Evolutionary conservation across 2,888 invertebrate genomes (phyloP).

Genomic region (Trichopria drosophilae): DNA sequence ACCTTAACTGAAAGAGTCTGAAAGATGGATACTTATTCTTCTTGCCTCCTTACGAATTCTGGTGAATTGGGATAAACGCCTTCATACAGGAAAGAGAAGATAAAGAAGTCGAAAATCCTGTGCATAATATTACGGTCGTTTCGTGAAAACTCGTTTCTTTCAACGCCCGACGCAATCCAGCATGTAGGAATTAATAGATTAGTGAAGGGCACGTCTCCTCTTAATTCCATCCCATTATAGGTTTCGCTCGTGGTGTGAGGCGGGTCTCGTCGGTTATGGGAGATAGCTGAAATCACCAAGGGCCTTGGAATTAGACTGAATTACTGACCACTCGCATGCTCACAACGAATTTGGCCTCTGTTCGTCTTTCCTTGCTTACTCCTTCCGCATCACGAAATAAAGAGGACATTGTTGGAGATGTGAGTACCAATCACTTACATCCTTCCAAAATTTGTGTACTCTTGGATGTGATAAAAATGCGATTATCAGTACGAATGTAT

Average conservation of each 20-base stretch:
- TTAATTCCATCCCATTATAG: slow-evolving; percentile 54
- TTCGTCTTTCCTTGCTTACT: too few relatives aligned
- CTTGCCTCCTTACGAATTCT: too few relatives aligned
- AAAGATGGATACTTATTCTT: too few relatives aligned
- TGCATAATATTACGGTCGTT: slow-evolving; percentile 34
- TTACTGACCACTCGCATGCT: slow-evolving; percentile 36
- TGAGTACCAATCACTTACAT: too few relatives aligned
- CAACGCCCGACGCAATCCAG: slow-evolving; percentile 49
- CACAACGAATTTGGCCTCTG: too few relatives aligned
- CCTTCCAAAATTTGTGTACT: too few relatives aligned
- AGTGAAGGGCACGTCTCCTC: slow-evolving; percentile 55
- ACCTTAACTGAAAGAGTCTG: too few relatives aligned
- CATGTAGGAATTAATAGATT: slow-evolving; percentile 55
- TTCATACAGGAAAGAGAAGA: slow-evolving; percentile 23
- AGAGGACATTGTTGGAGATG: too few relatives aligned
- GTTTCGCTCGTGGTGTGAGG: slow-evolving; percentile 45
- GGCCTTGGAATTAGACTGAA: slow-evolving; percentile 53
- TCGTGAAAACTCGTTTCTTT: slow-evolving; percentile 49
- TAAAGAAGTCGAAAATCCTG: slow-evolving; percentile 36
- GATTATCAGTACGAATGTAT: too few relatives aligned
- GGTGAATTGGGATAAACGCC: too few relatives aligned
- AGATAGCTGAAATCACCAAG: slow-evolving; percentile 52
- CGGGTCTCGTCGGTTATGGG: slow-evolving; percentile 49
- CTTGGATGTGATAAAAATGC: too few relatives aligned
- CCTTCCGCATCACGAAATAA: too few relatives aligned